Base-by-base conservation (phyloP, 2,113 vertebrate species). In the Trichechus manatus region DNA sequence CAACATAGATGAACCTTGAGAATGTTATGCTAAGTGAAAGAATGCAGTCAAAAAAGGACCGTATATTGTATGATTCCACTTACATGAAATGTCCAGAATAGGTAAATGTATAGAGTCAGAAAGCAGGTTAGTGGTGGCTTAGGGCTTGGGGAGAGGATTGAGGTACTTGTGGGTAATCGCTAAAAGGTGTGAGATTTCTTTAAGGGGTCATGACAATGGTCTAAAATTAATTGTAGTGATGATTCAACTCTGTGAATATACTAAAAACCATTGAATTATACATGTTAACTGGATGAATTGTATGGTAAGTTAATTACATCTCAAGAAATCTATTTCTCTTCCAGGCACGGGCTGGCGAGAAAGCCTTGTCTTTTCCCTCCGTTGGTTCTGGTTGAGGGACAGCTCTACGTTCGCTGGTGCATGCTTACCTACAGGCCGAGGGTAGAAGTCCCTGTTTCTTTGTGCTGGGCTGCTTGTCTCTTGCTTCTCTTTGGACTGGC, bases 91-190 rank as follows among this genome's bases (percentile, higher is more conserved):
- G 27, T 80, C 20, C 8, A 33, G 20, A 87, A 74, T 8, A 50
- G 13, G 3, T 39, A 75, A 83, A 29, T 53, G 3, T 85, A 25
- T 17, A n/a, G 31, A 36, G 33, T 78, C 27, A 84, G 78, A 75
- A 66, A 61, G 29, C 44, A 1, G 14, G 53, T 56, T 15, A 17
- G 13, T 56, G 53, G 20, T 53, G 66, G 19, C 7, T 6, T n/a
- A 53, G 13, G 14, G 3, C 13, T 87, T 27, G 53, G 2, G 17
- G 27, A 47, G 50, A 3, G 23, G 0, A 0, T 53, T 23, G 4
- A 20, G 19, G 33, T 44, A 7, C 63, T 64, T 72, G 36, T 5
- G 39, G 7, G 25, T 63, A 27, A 23, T 15, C 25, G 31, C 1
- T 56, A 42, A 72, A 91, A 23, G 56, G 56, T 70, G 11, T 85